These are phyloP conservation scores for Isotomurus palustris DNA, from an alignment of 2,888 invertebrate species.

Conservation along the genomic window DNA sequence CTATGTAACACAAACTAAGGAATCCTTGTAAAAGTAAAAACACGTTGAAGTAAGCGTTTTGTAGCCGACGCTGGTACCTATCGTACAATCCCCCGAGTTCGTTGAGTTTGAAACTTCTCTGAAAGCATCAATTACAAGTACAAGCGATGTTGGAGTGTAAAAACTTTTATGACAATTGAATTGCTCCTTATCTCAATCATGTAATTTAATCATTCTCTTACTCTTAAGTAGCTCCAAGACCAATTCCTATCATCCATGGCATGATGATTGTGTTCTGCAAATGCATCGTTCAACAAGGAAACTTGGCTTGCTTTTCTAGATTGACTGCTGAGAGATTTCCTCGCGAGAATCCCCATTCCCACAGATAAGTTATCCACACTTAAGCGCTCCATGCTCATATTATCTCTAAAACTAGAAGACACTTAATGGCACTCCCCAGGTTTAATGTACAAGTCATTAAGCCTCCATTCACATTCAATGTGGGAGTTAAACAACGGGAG, in stretches of 20 bases:
- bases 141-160: too few relatives aligned
- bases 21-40: constrained; percentile 66
- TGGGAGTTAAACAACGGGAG: too few relatives aligned
- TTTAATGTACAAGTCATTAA: too few relatives aligned
- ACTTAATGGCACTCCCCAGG: too few relatives aligned
- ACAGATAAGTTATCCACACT: constrained; percentile 36
- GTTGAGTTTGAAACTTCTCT: constrained; percentile 73
- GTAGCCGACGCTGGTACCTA: constrained; percentile 69
- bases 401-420: too few relatives aligned
- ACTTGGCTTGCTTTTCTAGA: constrained; percentile 34
- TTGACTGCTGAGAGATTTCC: constrained; percentile 31
- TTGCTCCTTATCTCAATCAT: background rate
- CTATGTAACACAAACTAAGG: constrained; percentile 61
- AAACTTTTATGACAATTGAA: background rate
- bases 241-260: constrained; percentile 53
- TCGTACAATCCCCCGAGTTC: constrained; percentile 69
- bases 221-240: constrained; percentile 64
- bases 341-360: constrained; percentile 23
- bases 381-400: constrained; percentile 33
- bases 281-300: constrained; percentile 34
- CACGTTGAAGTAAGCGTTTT: constrained; percentile 71
- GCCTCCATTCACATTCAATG: too few relatives aligned
- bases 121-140: constrained; percentile 47
- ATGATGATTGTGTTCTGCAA: constrained; percentile 40
- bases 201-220: constrained; percentile 48